Percentiles rank a stretch among this genome's conserved stretches.
These are phyloP conservation scores for Heliothis virescens DNA, from an alignment of 1,140 invertebrate genomes.

Conservation along the genomic window DNA sequence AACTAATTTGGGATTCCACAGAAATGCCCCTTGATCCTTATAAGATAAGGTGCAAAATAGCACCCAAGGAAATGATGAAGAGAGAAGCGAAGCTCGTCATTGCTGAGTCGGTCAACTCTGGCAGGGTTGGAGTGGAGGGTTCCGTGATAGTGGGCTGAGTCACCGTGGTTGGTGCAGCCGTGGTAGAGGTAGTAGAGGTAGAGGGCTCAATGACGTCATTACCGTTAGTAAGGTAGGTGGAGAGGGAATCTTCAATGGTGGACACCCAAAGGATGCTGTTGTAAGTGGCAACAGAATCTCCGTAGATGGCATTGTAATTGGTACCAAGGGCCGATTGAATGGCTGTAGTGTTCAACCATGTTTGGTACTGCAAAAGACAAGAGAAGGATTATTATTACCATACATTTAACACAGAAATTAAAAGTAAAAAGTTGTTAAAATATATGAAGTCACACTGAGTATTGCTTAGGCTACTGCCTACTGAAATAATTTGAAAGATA, in stretches of 20 bases:
- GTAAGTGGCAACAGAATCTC: conserved; percentile 54
- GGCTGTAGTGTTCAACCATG: conserved; percentile 63
- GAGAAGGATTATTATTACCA: not conserved
- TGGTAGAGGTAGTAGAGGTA: conserved; percentile 26
- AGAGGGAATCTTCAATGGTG: conserved; percentile 58
- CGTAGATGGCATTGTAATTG: conserved; percentile 51
- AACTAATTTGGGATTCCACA: not conserved
- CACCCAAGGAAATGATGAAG: conserved; percentile 52
- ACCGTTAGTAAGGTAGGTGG: conserved; percentile 63
- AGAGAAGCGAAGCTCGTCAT: conserved; percentile 60
- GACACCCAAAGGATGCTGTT: conserved; percentile 59
- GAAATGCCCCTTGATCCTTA: conserved; percentile 34
- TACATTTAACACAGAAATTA: too few species aligned
- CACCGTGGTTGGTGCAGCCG: not conserved
- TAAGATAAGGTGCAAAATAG: conserved; percentile 59
- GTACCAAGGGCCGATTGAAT: conserved; percentile 51
- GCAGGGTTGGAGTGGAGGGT: conserved; percentile 53
- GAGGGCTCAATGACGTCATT: conserved; percentile 48
- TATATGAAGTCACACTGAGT: not conserved
- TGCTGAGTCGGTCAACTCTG: conserved; percentile 58
- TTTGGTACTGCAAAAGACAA: conserved; percentile 66
- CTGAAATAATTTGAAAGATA: too few species aligned
- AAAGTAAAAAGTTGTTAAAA: conserved; percentile 3
- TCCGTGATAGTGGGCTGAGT: conserved; percentile 50
- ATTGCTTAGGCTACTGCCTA: not conserved